Percentiles rank a stretch among this genome's conserved stretches.
phyloP scores from a whole-genome alignment of 37 sponge, comb jelly and placozoan genomes.

The Chondrilla cf. caribensis region DNA sequence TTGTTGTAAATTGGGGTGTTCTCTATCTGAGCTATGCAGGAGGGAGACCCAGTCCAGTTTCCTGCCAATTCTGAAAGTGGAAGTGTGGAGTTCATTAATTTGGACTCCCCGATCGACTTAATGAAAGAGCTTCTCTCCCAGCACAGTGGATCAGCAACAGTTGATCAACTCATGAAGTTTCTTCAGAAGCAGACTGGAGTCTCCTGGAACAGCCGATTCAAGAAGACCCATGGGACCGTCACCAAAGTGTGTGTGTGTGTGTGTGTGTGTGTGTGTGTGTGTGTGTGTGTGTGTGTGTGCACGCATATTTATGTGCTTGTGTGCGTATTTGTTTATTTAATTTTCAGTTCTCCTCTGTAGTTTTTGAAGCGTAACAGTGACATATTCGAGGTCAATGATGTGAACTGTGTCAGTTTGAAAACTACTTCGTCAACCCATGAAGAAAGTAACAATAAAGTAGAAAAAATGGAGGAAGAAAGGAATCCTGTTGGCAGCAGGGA shows the following conservation, averaged over 20 bases:
- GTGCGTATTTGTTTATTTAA: too few relatives aligned
- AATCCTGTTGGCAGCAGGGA: too few relatives aligned
- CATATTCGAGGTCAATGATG: constrained; percentile 43
- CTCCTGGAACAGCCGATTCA: constrained; percentile 89
- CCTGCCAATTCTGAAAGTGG: constrained; percentile 32
- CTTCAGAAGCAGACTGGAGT: constrained; percentile 82
- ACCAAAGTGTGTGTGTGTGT: constrained; percentile 30
- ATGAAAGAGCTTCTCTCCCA: constrained; percentile 50
- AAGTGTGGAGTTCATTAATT: constrained; percentile 58
- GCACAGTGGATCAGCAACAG: constrained; percentile 47
- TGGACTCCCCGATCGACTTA: constrained; percentile 64
- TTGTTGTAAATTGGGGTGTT: too few relatives aligned
- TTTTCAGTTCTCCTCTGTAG: constrained; percentile 17
- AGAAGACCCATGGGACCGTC: constrained; percentile 73
- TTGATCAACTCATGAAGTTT: constrained; percentile 47
- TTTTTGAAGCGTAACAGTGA: constrained; percentile 42
- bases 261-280: too few relatives aligned
- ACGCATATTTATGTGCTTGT: too few relatives aligned
- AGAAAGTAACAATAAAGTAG: too few relatives aligned
- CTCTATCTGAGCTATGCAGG: too few relatives aligned
- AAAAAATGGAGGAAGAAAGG: neutral
- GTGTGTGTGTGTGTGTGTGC: too few relatives aligned
- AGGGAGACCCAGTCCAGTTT: constrained; percentile 54
- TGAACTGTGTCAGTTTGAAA: constrained; percentile 13
- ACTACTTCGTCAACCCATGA: too few relatives aligned